Evolutionary conservation across 2,888 invertebrate genomes (phyloP).

Genomic region (Palloptera scutellata): DNA sequence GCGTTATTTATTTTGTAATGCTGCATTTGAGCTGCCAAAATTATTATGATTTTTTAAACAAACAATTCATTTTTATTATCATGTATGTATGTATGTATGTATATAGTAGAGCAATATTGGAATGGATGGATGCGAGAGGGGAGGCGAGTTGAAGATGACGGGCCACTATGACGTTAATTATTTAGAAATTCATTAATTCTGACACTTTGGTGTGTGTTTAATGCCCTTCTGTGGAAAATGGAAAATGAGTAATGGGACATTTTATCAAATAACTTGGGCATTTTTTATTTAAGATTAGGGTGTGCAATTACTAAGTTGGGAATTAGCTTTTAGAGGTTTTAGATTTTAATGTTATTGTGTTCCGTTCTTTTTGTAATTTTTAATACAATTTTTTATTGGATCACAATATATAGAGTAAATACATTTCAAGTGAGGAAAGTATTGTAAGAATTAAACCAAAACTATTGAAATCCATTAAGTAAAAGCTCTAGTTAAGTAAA

Average conservation of each 20-base stretch:
- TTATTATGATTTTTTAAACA: not conserved
- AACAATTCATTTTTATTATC: slow-evolving; percentile 1
- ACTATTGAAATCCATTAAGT: no score
- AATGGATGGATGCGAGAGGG: not conserved
- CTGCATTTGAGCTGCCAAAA: slow-evolving; percentile 14
- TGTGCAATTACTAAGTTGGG: no score
- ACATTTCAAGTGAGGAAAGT: no score
- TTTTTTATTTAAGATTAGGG: no score
- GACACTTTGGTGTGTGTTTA: slow-evolving; percentile 12
- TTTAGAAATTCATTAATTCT: slow-evolving; percentile 32
- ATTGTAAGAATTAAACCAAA: no score
- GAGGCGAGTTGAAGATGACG: not conserved
- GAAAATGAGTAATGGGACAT: not conserved
- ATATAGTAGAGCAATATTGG: not conserved
- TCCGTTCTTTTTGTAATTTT: no score
- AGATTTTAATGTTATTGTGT: no score
- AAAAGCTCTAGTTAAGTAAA: no score
- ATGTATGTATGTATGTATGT: no score
- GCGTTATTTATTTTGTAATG: slow-evolving; percentile 1
- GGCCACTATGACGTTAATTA: slow-evolving; percentile 16
- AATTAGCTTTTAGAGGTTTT: no score
- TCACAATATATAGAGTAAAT: no score
- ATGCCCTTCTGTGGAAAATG: not conserved
- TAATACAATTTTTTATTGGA: no score
- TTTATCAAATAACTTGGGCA: not conserved